Conservation (phyloP, 2,888 invertebrate genomes). For the Cosmorhoe ocellata region DNA sequence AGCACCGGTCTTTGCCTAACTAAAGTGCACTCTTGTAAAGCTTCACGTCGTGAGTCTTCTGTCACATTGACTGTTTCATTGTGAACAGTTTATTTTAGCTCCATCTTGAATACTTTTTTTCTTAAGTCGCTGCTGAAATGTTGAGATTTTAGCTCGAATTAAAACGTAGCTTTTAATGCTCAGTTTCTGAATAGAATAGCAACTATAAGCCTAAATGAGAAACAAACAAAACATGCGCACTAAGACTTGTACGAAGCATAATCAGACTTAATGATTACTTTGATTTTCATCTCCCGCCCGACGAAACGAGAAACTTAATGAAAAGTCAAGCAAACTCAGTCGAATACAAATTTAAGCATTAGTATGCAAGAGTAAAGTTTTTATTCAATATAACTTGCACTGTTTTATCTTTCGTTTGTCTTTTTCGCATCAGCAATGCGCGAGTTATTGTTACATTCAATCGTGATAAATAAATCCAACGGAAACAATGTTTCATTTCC, state of each 20-base stretch:
- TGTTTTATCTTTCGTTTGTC: constrained; percentile 72
- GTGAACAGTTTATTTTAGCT: constrained; percentile 70
- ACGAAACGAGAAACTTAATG: constrained; percentile 75
- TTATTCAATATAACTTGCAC: constrained; percentile 78
- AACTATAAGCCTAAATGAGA: constrained; percentile 23
- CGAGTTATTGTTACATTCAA: constrained; percentile 58
- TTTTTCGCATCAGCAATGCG: constrained; percentile 66
- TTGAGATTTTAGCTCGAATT: constrained; percentile 38
- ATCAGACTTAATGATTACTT: constrained; percentile 76
- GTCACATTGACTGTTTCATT: constrained; percentile 71
- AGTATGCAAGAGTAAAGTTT: constrained; percentile 80
- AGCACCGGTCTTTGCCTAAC: constrained; percentile 67
- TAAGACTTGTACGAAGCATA: constrained; percentile 58
- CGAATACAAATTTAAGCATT: constrained; percentile 79
- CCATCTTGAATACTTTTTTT: constrained; percentile 57
- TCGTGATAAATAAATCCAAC: constrained; percentile 46
- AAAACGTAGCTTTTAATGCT: constrained; percentile 11
- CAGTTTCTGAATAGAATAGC: constrained; percentile 3
- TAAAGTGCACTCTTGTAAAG: constrained; percentile 69
- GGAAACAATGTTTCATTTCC: constrained; percentile 34
- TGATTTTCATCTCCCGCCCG: constrained; percentile 72
- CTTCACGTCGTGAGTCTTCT: constrained; percentile 57
- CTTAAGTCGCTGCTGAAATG: constrained; percentile 44
- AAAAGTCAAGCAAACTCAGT: constrained; percentile 78
- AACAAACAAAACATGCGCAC: constrained; percentile 33